Percentiles rank a stretch among this genome's conserved stretches.
Evolutionary conservation across 2,888 invertebrate species (phyloP).

Genomic region (Carabus problematicus): DNA sequence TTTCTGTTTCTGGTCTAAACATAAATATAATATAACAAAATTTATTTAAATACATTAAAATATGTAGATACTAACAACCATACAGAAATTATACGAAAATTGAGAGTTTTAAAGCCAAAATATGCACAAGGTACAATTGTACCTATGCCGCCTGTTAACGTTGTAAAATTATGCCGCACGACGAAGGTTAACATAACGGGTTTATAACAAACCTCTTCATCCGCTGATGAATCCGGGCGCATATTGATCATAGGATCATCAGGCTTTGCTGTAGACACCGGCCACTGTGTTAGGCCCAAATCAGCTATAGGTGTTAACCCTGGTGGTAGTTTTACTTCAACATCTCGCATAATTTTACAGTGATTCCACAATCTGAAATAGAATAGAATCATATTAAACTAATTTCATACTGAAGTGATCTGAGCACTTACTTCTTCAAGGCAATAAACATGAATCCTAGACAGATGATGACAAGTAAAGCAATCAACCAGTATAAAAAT

Average conservation of each 20-base stretch:
- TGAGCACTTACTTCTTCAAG: conserved; percentile 47
- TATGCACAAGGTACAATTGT: too few species aligned
- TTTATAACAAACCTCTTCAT: conserved; percentile 50
- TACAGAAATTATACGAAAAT: too few species aligned
- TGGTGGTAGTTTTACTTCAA: conserved; percentile 72
- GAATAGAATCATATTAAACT: conserved; percentile 1
- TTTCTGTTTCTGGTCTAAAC: too few species aligned
- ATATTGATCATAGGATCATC: conserved; percentile 30
- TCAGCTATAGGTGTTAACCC: conserved; percentile 61
- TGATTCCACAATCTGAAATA: conserved; percentile 65
- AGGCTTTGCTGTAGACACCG: conserved; percentile 50
- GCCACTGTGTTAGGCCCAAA: conserved; percentile 48
- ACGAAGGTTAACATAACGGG: neutral
- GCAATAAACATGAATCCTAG: conserved; percentile 43
- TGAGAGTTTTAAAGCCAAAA: too few species aligned
- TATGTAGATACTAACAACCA: too few species aligned
- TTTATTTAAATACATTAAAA: too few species aligned
- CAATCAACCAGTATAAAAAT: conserved; percentile 32
- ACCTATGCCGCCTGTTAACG: too few species aligned
- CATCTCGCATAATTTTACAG: conserved; percentile 71
- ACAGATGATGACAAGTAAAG: conserved; percentile 9
- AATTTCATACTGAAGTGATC: conserved; percentile 13
- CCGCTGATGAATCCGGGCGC: conserved; percentile 49
- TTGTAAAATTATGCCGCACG: too few species aligned
- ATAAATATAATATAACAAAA: too few species aligned